These are phyloP conservation scores for Periparus ater DNA, from an alignment of 2,797 vertebrate genomes.

Conservation along the genomic window DNA sequence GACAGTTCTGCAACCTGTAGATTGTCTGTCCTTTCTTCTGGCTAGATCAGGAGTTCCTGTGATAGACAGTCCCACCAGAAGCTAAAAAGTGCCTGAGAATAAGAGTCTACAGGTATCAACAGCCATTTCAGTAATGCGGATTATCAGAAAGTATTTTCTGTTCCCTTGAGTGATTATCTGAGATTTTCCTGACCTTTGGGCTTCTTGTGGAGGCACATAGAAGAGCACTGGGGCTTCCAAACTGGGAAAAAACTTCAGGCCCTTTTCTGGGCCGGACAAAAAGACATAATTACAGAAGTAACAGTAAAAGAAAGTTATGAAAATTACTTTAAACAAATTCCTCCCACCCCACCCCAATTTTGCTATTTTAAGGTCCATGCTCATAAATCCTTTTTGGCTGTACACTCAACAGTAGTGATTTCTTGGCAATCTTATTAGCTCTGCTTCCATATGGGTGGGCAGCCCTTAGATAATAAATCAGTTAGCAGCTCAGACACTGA, in stretches of 20 bases:
- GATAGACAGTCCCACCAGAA: not conserved
- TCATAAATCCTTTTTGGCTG: not conserved
- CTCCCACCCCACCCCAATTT: not conserved
- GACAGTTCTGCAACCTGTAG: not conserved
- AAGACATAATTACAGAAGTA: conserved; percentile 16
- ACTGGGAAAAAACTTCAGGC: not conserved
- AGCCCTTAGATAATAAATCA: not conserved
- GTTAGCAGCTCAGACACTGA: not conserved
- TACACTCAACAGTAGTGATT: not conserved
- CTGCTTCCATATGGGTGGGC: not conserved
- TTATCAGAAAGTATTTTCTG: not conserved
- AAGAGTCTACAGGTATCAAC: not conserved
- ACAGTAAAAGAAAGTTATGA: not conserved
- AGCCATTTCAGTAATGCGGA: not conserved
- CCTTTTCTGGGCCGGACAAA: not conserved
- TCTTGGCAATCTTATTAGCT: not conserved
- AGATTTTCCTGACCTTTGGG: not conserved
- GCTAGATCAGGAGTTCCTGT: not conserved
- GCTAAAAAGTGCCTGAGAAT: not conserved
- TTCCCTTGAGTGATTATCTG: not conserved
- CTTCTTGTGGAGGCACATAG: not conserved
- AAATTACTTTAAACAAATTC: not conserved
- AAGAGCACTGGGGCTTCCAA: not conserved
- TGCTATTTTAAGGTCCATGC: not conserved
- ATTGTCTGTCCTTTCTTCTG: not conserved